Conservation (phyloP, 2,113 vertebrate species). For the human (Homo sapiens) region GRCh38 chr11:18318501-18319000, state of each 20-base stretch:
- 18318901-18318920: background rate
- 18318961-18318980: background rate
- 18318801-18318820: background rate
- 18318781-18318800: background rate
- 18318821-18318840: background rate
- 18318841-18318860: background rate
- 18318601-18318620: background rate
- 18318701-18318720: background rate
- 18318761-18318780: background rate
- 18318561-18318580: background rate
- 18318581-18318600: background rate
- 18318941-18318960: background rate
- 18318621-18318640: background rate
- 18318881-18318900: background rate
- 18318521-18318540: background rate
- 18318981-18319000: background rate
- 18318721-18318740: background rate
- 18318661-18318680: background rate
- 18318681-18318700: slow-evolving; percentile 23
- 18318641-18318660: background rate
- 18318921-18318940: background rate
- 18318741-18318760: slow-evolving; percentile 14
- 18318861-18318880: background rate
- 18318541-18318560: background rate
- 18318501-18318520: background rate